Percentiles rank a stretch among this genome's conserved stretches.
Conservation (phyloP, 2,888 invertebrate species). For the Diarsia brunnea region DNA sequence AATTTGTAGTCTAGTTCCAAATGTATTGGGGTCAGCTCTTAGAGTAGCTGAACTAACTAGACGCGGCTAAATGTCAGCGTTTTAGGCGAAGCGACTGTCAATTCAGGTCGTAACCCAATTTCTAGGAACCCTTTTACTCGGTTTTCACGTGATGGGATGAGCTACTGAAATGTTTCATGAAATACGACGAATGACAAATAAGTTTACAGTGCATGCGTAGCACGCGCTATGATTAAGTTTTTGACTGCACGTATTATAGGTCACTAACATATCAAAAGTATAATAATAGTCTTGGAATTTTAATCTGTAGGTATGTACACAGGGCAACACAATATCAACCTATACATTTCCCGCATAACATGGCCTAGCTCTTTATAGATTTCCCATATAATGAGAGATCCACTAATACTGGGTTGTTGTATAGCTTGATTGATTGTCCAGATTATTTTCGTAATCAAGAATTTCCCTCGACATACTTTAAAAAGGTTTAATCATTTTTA, state of each 20-base stretch:
- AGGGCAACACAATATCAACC: too few relatives aligned
- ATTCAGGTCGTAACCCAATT: slow-evolving; percentile 16
- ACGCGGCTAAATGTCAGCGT: slow-evolving; percentile 24
- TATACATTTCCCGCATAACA: too few relatives aligned
- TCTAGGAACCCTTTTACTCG: background rate
- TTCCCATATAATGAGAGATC: too few relatives aligned
- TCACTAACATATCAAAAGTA: too few relatives aligned
- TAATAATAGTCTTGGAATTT: too few relatives aligned
- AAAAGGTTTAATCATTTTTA: background rate
- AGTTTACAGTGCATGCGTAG: too few relatives aligned
- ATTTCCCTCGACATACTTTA: background rate
- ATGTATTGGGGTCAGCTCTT: slow-evolving; percentile 30
- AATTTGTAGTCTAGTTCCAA: slow-evolving; percentile 13
- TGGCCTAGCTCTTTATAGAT: too few relatives aligned
- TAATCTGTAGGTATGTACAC: too few relatives aligned
- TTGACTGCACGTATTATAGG: too few relatives aligned
- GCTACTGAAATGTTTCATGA: background rate
- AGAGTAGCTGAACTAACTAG: background rate
- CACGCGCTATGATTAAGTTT: too few relatives aligned
- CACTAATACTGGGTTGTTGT: too few relatives aligned
- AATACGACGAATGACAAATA: background rate
- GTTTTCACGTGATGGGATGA: background rate
- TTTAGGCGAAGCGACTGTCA: slow-evolving; percentile 12
- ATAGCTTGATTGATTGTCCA: too few relatives aligned
- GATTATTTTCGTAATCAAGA: background rate